These are phyloP conservation scores for Desmodus rotundus DNA, from an alignment of 2,113 vertebrate genomes.

Conservation along the genomic window DNA sequence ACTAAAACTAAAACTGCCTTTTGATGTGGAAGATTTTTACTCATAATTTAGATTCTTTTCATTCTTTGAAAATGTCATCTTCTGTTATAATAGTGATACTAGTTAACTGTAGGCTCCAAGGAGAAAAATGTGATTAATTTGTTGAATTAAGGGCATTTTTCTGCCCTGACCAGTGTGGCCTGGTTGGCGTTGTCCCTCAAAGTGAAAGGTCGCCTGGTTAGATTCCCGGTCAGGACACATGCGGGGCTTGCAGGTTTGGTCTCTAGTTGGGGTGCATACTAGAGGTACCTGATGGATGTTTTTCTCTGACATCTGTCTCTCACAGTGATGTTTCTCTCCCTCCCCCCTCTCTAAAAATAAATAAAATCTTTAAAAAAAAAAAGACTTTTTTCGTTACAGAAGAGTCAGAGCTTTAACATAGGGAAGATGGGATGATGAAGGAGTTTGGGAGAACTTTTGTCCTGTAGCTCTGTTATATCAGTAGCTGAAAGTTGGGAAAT, in stretches of 20 bases:
- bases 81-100: background rate
- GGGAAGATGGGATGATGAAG: background rate
- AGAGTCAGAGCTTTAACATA: background rate
- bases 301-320: too few species aligned
- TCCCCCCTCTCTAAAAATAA: too few species aligned
- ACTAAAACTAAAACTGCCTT: background rate
- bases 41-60: constrained; percentile 22
- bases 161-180: too few species aligned
- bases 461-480: background rate
- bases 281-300: too few species aligned
- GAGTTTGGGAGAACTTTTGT: background rate
- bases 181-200: too few species aligned
- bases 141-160: background rate
- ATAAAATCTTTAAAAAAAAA: background rate
- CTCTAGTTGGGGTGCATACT: too few species aligned
- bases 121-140: constrained; percentile 20
- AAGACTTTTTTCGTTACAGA: background rate
- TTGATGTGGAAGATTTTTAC: constrained; percentile 30
- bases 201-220: too few species aligned
- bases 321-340: too few species aligned
- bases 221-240: too few species aligned
- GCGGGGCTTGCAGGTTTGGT: too few species aligned
- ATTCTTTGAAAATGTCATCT: background rate
- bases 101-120: background rate
- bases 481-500: background rate